Conservation (phyloP, 2,797 vertebrate genomes). For the Morelia viridis region DNA sequence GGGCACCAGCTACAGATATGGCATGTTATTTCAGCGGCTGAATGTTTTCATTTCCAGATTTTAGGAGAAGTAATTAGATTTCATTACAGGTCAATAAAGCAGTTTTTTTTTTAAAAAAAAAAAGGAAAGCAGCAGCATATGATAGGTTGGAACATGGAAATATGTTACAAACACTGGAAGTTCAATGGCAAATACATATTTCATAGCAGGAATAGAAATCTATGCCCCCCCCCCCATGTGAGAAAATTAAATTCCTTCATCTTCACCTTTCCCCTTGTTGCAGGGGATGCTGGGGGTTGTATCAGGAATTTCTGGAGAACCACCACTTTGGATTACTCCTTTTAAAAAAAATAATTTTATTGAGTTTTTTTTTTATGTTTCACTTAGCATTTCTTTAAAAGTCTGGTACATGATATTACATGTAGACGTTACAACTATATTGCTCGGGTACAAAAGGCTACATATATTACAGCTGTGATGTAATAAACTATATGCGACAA, state of each 20-base stretch:
- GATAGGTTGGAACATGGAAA: background rate
- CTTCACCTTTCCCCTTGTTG: background rate
- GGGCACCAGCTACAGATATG: slow-evolving; percentile 33
- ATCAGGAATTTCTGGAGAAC: background rate
- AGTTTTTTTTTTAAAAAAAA: background rate
- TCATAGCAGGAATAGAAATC: background rate
- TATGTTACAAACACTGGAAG: background rate
- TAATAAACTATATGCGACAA: background rate
- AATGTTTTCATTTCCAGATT: slow-evolving; percentile 58
- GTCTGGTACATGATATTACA: background rate
- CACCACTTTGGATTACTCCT: background rate
- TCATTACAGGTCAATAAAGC: slow-evolving; percentile 57
- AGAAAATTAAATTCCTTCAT: background rate
- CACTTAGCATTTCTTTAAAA: background rate
- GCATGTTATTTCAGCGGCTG: slow-evolving; percentile 45
- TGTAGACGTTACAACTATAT: background rate
- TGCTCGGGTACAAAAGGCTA: background rate
- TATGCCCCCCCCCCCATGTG: background rate
- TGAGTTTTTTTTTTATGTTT: background rate
- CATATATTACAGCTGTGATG: background rate
- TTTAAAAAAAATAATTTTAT: no score
- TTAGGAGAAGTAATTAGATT: slow-evolving; percentile 59
- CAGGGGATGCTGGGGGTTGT: background rate
- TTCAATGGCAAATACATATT: background rate
- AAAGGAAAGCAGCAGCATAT: background rate